Conservation (phyloP, 2,113 vertebrate genomes). For the Neolamprologus brichardi region DNA sequence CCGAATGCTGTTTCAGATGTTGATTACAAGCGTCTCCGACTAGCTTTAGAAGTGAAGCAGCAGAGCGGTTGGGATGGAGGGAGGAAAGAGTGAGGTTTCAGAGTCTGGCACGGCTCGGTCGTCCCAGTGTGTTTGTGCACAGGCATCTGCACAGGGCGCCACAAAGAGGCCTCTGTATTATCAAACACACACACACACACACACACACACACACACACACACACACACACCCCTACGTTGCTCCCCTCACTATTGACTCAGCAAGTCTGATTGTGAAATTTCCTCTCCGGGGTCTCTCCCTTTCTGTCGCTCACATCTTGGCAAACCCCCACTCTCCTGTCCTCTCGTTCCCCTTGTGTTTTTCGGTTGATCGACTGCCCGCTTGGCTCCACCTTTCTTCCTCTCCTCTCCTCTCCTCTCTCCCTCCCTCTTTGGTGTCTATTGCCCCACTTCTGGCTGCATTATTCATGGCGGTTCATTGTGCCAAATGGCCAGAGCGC, state of each 20-base stretch:
- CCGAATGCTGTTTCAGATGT: background rate
- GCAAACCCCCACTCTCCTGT: background rate
- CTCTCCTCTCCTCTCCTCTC: background rate
- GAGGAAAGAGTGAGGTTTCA: background rate
- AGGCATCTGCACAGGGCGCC: constrained; percentile 46
- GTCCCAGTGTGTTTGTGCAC: constrained; percentile 44
- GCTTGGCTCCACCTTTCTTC: constrained; percentile 6
- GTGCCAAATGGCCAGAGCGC: constrained; percentile 53
- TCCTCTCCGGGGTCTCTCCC: constrained; percentile 12
- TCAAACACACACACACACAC: constrained; percentile 14
- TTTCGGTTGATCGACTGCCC: background rate
- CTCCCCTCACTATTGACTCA: constrained; percentile 50
- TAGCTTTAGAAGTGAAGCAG: background rate
- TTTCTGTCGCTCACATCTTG: background rate
- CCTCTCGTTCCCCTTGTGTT: background rate
- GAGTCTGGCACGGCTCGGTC: constrained; percentile 54
- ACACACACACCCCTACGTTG: background rate
- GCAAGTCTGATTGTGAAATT: constrained; percentile 49
- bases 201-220: background rate
- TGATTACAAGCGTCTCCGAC: background rate
- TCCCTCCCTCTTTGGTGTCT: background rate
- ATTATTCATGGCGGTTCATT: constrained; percentile 62
- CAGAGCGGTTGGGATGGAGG: background rate
- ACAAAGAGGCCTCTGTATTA: constrained; percentile 60
- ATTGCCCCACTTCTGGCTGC: constrained; percentile 34